These are phyloP conservation scores for Callyntrura sp. DNA, from an alignment of 2,888 invertebrate genomes.

Conservation along the genomic window DNA sequence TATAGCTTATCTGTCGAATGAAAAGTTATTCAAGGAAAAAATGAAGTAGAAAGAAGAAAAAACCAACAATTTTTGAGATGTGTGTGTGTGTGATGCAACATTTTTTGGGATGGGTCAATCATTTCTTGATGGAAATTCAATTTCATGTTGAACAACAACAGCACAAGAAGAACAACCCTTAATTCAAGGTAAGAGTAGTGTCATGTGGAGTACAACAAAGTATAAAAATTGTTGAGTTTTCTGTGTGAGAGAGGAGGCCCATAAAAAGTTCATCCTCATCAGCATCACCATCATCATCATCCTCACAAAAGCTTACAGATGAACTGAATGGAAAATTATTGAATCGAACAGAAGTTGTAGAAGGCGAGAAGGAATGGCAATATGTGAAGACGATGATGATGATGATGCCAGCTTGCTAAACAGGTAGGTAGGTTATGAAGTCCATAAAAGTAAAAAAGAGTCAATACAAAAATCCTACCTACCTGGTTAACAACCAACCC, in stretches of 20 bases:
- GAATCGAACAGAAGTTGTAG: background rate
- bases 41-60: slow-evolving; percentile 37
- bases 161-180: slow-evolving; percentile 63
- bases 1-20: slow-evolving; percentile 56
- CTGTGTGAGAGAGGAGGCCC: slow-evolving; percentile 26
- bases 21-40: slow-evolving; percentile 35
- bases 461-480: slow-evolving; percentile 31
- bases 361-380: slow-evolving; percentile 14
- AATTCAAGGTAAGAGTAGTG: slow-evolving; percentile 68
- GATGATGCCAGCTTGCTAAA: background rate
- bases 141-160: slow-evolving; percentile 68
- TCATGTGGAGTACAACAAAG: slow-evolving; percentile 58
- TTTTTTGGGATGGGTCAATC: slow-evolving; percentile 78
- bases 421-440: slow-evolving; percentile 25
- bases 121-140: slow-evolving; percentile 76
- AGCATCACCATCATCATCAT: slow-evolving; percentile 33
- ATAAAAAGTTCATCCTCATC: slow-evolving; percentile 1
- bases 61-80: slow-evolving; percentile 15
- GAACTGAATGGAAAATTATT: slow-evolving; percentile 20
- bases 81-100: slow-evolving; percentile 61
- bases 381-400: background rate
- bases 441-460: slow-evolving; percentile 54
- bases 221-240: slow-evolving; percentile 23
- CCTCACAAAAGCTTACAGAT: background rate
- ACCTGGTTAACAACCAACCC: slow-evolving; percentile 29